Conservation (phyloP, 1,140 invertebrate genomes). For the Liolophura sinensis region DNA sequence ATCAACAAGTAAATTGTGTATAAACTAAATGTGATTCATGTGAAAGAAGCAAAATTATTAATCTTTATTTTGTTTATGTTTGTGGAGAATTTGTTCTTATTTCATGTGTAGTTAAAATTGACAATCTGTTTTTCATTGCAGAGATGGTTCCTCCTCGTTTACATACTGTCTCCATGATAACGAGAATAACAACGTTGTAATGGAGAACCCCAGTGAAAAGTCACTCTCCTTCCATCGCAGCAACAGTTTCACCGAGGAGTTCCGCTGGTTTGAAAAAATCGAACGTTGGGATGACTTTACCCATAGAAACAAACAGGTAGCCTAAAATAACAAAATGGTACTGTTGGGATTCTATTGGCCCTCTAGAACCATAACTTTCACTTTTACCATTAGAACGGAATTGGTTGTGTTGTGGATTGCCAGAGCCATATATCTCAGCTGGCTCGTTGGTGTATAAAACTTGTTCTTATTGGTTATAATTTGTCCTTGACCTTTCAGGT, state of each 20-base stretch:
- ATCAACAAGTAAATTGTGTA: too few species aligned
- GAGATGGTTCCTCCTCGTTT: slow-evolving; percentile 64
- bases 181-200: slow-evolving; percentile 10
- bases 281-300: slow-evolving; percentile 55
- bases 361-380: too few species aligned
- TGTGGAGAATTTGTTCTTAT: neutral
- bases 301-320: slow-evolving; percentile 57
- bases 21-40: too few species aligned
- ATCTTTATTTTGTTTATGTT: neutral
- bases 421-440: too few species aligned
- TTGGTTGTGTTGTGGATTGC: too few species aligned
- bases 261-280: slow-evolving; percentile 44
- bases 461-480: too few species aligned
- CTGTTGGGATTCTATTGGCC: too few species aligned
- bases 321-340: too few species aligned
- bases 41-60: neutral
- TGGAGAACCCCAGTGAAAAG: slow-evolving; percentile 11
- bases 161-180: slow-evolving; percentile 60
- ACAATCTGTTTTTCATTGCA: slow-evolving; percentile 41
- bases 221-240: slow-evolving; percentile 20
- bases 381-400: too few species aligned
- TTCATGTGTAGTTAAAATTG: neutral
- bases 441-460: too few species aligned
- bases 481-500: too few species aligned
- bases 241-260: slow-evolving; percentile 43